These are phyloP conservation scores for Brachionus rubens DNA, from an alignment of 1,140 invertebrate genomes.

Conservation along the genomic window DNA sequence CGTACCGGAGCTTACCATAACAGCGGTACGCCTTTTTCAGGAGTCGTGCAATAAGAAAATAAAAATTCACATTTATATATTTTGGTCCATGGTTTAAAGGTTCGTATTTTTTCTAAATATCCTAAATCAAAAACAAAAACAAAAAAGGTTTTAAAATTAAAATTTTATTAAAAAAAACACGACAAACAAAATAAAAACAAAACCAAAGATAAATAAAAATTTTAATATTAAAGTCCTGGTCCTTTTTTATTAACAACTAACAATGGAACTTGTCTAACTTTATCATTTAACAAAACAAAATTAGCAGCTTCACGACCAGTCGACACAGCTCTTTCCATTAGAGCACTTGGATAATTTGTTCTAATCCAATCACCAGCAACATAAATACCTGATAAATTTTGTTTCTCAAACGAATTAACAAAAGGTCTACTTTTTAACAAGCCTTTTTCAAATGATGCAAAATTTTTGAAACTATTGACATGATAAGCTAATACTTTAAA, in stretches of 20 bases:
- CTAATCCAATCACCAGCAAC: conserved; percentile 47
- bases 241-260: conserved; percentile 44
- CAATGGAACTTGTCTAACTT: conserved; percentile 46
- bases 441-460: conserved; percentile 44
- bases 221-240: conserved; percentile 3
- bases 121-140: no score
- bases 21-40: no score
- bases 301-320: conserved; percentile 48
- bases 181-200: no score
- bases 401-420: neutral
- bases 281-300: conserved; percentile 35
- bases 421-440: conserved; percentile 22
- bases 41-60: no score
- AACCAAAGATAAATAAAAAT: no score
- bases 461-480: conserved; percentile 47
- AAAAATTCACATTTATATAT: no score
- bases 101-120: no score
- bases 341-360: conserved; percentile 44
- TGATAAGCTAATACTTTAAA: conserved; percentile 40
- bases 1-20: no score
- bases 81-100: no score
- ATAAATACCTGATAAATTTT: conserved; percentile 16
- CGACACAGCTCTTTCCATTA: conserved; percentile 48
- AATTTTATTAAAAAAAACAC: no score
- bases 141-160: no score